Base-by-base conservation (phyloP, 2,888 invertebrate genomes). In the Cremastinae sp. region DNA sequence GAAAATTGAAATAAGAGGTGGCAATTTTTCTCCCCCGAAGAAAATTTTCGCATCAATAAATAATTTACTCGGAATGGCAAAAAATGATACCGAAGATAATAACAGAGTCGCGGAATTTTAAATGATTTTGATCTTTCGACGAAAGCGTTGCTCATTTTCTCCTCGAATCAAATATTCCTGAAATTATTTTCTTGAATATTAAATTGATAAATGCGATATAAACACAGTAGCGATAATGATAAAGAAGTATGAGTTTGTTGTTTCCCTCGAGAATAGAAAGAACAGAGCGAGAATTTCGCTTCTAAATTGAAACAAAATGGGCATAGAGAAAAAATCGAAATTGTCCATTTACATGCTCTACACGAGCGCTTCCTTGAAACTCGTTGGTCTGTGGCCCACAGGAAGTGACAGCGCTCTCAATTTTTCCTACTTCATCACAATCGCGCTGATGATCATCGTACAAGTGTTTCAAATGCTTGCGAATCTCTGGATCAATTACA, bases 361-460 rank as follows among this genome's bases (percentile, higher is more conserved):
- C 49, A 79, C 79, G 1, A 74, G 75, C 10, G 58, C 22, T 10
- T 64, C 56, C 53, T 56, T 79, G 18, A 59, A 37, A 41, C 39
- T 76, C 28, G 74, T 79, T 9, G 75, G 74, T 45, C 59, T 79
- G 0, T 79, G 79, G 78, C 79, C 79, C 18, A 7, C 22, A n/a
- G 45, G 47, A 3, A 41, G 41, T 56, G 59, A 5, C 18, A 71
- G 65, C 22, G 47, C 68, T 5, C 1, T 74, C 1, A 51, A 74
- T 76, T 68, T 61, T 45, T 22, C 41, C 2, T 74, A 79, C 43
- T 73, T 78, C 10, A 1, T 64, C 18, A 7, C 72, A 4, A 51
- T 79, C 9, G 68, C 78, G 5, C 7, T 43, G 1, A 14, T 62
- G 1, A 14, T 76, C 12, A 62, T 79, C 7, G 28, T 43, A 0